These are phyloP conservation scores for Caenorhabditis tropicalis DNA, from an alignment of 1,140 invertebrate genomes.

Conservation along the genomic window DNA sequence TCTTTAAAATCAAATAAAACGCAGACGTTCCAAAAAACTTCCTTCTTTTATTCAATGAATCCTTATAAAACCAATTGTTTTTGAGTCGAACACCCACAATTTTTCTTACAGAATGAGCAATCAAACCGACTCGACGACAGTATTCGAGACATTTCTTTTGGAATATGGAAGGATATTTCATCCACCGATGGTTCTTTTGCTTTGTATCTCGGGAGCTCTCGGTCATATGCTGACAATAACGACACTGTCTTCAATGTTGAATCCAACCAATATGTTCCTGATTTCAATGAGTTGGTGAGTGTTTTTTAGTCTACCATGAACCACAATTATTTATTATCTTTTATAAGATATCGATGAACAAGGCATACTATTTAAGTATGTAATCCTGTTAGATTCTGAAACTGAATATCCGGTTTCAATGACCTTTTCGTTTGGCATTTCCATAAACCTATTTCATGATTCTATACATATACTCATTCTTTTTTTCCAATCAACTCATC, in stretches of 20 bases:
- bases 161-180: conserved; percentile 57
- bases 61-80: not conserved
- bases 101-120: conserved; percentile 30
- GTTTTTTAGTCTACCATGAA: too few relatives aligned
- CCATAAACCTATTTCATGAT: not conserved
- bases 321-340: too few relatives aligned
- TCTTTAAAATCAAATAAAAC: too few relatives aligned
- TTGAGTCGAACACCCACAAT: not conserved
- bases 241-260: conserved; percentile 57
- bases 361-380: too few relatives aligned
- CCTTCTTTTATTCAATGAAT: not conserved
- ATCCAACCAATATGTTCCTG: conserved; percentile 66
- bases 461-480: not conserved
- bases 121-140: not conserved
- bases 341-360: too few relatives aligned
- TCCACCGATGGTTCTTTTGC: conserved; percentile 60
- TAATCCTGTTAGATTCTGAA: too few relatives aligned
- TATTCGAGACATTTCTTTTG: conserved; percentile 45
- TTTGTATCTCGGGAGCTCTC: conserved; percentile 61
- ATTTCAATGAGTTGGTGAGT: conserved; percentile 63
- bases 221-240: conserved; percentile 64
- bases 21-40: not conserved
- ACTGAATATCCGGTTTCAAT: not conserved
- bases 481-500: not conserved
- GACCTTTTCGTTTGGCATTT: not conserved